A percentile compares a stretch with the other conserved stretches of the same genome.
These are phyloP conservation scores for Leptinotarsa rubiginosa DNA, from an alignment of 2,888 invertebrate genomes.

Conservation along the genomic window DNA sequence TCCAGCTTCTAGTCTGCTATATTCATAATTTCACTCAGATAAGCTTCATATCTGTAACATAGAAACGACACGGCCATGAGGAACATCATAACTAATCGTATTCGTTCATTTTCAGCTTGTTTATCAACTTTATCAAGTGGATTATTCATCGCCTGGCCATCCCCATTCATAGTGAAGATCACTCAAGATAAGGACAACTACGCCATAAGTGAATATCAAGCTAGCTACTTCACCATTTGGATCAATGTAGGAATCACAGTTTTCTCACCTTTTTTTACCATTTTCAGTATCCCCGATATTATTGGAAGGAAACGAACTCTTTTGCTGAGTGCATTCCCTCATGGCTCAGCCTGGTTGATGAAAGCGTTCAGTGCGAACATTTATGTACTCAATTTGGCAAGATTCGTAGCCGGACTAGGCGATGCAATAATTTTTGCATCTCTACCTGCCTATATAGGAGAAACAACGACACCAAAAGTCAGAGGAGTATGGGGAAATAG, in stretches of 20 bases:
- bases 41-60: no score
- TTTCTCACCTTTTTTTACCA: slow-evolving; percentile 50
- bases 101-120: slow-evolving; percentile 30
- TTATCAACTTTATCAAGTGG: slow-evolving; percentile 48
- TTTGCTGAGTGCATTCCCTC: slow-evolving; percentile 53
- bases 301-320: slow-evolving; percentile 58
- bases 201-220: slow-evolving; percentile 56
- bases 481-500: slow-evolving; percentile 52
- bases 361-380: slow-evolving; percentile 48
- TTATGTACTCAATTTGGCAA: slow-evolving; percentile 54
- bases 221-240: slow-evolving; percentile 55
- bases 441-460: slow-evolving; percentile 34
- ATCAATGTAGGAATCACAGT: slow-evolving; percentile 28
- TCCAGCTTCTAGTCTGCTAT: no score
- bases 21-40: no score
- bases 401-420: slow-evolving; percentile 52
- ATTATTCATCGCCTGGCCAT: slow-evolving; percentile 54
- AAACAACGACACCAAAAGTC: slow-evolving; percentile 30
- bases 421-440: slow-evolving; percentile 50
- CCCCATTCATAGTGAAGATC: slow-evolving; percentile 58
- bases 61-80: no score
- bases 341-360: slow-evolving; percentile 51
- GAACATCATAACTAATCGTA: no score
- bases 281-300: slow-evolving; percentile 52
- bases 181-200: slow-evolving; percentile 51